Conservation (phyloP, 2,113 vertebrate genomes). For the Aspiorhynchus laticeps region DNA sequence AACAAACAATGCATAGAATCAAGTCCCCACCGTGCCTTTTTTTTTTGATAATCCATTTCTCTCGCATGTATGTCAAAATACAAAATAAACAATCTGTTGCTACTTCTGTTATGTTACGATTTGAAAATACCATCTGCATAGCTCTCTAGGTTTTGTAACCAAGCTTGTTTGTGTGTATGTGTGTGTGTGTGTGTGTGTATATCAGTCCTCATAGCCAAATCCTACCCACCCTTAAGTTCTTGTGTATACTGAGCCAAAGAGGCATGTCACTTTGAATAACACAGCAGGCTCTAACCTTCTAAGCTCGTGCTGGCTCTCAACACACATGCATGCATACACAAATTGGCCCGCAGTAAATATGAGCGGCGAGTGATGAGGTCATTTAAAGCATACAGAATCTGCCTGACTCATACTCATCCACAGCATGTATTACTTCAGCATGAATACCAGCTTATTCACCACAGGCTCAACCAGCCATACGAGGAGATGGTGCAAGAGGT, state of each 20-base stretch:
- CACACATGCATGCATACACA: constrained; percentile 32
- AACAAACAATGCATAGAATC: neutral
- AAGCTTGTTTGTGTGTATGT: neutral
- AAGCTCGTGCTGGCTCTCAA: constrained; percentile 28
- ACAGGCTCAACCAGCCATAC: constrained; percentile 30
- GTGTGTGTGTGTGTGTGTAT: neutral
- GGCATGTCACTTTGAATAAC: constrained; percentile 64
- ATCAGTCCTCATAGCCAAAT: constrained; percentile 20
- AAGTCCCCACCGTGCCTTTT: neutral
- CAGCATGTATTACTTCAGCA: constrained; percentile 42
- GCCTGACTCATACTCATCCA: constrained; percentile 42
- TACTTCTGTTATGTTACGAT: neutral
- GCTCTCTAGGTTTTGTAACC: neutral
- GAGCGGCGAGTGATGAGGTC: constrained; percentile 44
- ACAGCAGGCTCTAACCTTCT: constrained; percentile 43
- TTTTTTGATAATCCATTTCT: neutral
- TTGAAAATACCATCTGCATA: neutral
- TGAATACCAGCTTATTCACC: constrained; percentile 41
- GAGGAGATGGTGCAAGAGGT: neutral
- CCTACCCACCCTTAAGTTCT: constrained; percentile 46
- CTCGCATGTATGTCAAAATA: neutral
- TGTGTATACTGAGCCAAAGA: constrained; percentile 61
- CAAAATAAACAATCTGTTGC: neutral
- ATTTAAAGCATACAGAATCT: constrained; percentile 52
- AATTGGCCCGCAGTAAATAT: constrained; percentile 21